Evolutionary conservation across 2,113 vertebrate species (phyloP), one percentile per base, ranked within the genome.

Genomic region (Gnathonemus echidnorhynchus): DNA sequence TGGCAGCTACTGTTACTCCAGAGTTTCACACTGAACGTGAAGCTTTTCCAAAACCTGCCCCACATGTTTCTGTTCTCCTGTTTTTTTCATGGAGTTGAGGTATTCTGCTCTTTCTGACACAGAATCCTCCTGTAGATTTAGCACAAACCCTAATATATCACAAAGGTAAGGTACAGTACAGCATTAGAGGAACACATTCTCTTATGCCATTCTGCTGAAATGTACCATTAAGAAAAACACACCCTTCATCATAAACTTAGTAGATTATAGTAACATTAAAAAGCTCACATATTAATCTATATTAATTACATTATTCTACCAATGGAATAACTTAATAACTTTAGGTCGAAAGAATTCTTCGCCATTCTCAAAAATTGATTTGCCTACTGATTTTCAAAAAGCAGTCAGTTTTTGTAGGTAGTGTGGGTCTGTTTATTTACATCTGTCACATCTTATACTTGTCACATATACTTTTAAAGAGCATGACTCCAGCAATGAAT

Each of bases 11-110:
- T 92, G 90, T 87, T 92, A 93, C 93, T 91, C 93, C 94, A 94
- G 93, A 94, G 94, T 94, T 95, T 92, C 91, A 91, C 93, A 94
- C 94, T 56, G 91, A 92, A 92, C 93, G 92, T 62, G 5, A 90
- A 91, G 91, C 89, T 95, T 96, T 96, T 96, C 95, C 95, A 95
- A 95, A 95, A 92, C 91, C 91, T 83, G 45, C 88, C 58, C 52
- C 50, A 58, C 53, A 27, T 49, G 58, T 52, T 66, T 50, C 39
- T 70, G 88, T 42, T 27, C 56, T 89, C 56, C 42, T 62, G 46
- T 31, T 88, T n/a, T 15, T 50, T 17, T 49, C 50, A 27, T 80
- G 86, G 86, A 74, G 15, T 11, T 31, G 50, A 62, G 15, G 53
- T 42, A 74, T 74, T 62, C 85, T 7, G 35, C 58, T 56, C 86